Conservation (phyloP, 2,888 invertebrate genomes). For the Philereme vetulata region DNA sequence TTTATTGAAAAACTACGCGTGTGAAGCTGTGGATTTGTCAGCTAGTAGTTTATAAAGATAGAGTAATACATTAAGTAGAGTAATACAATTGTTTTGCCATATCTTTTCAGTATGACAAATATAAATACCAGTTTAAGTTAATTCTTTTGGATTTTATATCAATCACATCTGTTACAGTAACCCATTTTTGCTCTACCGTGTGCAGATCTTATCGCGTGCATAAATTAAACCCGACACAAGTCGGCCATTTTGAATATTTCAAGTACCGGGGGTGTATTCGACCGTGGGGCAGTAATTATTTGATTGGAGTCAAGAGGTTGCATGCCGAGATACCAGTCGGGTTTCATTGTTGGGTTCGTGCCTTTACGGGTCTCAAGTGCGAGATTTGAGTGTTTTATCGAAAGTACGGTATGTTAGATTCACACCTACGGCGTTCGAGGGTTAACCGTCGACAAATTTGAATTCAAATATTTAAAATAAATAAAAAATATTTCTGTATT, state of each 20-base stretch:
- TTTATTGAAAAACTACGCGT: too few species aligned
- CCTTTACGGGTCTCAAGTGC: slow-evolving; percentile 49
- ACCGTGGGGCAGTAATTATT: slow-evolving; percentile 82
- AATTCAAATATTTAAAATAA: slow-evolving; percentile 20
- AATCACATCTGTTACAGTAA: slow-evolving; percentile 23
- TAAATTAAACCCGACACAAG: slow-evolving; percentile 60
- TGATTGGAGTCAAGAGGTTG: slow-evolving; percentile 82
- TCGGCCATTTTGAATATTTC: slow-evolving; percentile 81
- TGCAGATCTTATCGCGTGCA: slow-evolving; percentile 66
- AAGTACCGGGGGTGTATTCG: slow-evolving; percentile 71
- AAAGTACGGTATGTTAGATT: slow-evolving; percentile 65
- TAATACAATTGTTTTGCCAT: too few species aligned
- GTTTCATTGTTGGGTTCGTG: slow-evolving; percentile 64
- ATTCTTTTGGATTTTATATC: background rate
- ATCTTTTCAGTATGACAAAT: too few species aligned
- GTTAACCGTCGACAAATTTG: slow-evolving; percentile 62
- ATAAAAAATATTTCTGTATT: background rate
- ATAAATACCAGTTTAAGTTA: too few species aligned
- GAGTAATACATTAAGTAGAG: too few species aligned
- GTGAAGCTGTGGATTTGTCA: too few species aligned
- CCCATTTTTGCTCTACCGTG: slow-evolving; percentile 23
- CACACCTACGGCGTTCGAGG: slow-evolving; percentile 75
- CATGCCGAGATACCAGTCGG: slow-evolving; percentile 74
- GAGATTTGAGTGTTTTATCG: slow-evolving; percentile 62
- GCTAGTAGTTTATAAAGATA: too few species aligned